Conservation (phyloP, 1,140 invertebrate species). For the Rhyacophila brunnea region DNA sequence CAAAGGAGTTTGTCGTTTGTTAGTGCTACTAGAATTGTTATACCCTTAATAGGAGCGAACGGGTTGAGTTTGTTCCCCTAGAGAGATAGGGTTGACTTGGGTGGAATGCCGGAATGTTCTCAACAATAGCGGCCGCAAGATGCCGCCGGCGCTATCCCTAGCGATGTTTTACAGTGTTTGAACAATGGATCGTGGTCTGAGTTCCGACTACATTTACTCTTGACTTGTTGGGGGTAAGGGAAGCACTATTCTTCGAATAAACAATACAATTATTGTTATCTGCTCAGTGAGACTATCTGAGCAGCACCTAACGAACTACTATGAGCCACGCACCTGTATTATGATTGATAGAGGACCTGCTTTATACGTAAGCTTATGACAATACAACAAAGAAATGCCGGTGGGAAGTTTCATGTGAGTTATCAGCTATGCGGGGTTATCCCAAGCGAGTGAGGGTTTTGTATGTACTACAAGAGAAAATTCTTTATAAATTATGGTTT, state of each 20-base stretch:
- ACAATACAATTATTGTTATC: slow-evolving; percentile 9
- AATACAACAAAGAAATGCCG: too few species aligned
- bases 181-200: slow-evolving; percentile 13
- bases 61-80: background rate
- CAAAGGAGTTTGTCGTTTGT: slow-evolving; percentile 5
- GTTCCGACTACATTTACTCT: background rate
- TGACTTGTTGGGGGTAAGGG: background rate
- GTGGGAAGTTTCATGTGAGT: too few species aligned
- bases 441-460: too few species aligned
- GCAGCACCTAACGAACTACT: too few species aligned
- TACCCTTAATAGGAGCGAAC: background rate
- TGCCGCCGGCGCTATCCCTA: slow-evolving; percentile 10
- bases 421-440: too few species aligned
- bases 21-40: slow-evolving; percentile 2
- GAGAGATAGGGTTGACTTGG: background rate
- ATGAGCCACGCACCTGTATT: too few species aligned
- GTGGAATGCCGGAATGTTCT: slow-evolving; percentile 13
- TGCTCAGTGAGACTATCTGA: too few species aligned
- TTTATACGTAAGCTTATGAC: too few species aligned
- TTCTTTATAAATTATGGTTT: too few species aligned
- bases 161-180: slow-evolving; percentile 6
- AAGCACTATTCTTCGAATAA: slow-evolving; percentile 18
- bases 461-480: too few species aligned
- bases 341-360: too few species aligned
- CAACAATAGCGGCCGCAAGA: slow-evolving; percentile 17